Conservation (phyloP, 1,140 invertebrate species). For the Magallana ariakensis region DNA sequence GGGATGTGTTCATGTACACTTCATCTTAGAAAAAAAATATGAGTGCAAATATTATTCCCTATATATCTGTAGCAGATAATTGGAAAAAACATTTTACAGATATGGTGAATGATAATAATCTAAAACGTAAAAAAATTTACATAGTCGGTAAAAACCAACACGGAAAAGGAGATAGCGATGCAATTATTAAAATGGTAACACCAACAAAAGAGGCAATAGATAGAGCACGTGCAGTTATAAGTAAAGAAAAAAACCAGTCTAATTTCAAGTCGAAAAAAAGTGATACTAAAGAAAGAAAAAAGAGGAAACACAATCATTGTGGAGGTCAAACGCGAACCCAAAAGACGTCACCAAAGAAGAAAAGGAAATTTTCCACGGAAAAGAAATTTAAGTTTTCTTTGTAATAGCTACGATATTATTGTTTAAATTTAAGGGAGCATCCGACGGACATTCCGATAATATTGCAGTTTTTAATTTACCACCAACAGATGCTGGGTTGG, state of each 20-base stretch:
- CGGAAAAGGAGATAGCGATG: not conserved
- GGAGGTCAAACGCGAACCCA: not conserved
- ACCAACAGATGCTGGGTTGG: not conserved
- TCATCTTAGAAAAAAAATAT: not conserved
- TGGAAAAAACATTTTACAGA: slow-evolving; percentile 30
- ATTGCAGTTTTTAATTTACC: not conserved
- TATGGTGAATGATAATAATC: not conserved
- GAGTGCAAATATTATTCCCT: slow-evolving; percentile 1
- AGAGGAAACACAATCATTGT: not conserved
- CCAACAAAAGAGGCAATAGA: not conserved
- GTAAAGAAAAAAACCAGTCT: not conserved
- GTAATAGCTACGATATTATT: not conserved
- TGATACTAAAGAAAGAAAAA: not conserved
- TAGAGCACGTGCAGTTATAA: not conserved
- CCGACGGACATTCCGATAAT: not conserved
- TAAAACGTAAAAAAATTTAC: not conserved
- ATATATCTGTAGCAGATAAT: not conserved
- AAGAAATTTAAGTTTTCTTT: not conserved
- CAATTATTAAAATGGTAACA: not conserved
- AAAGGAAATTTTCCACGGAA: not conserved
- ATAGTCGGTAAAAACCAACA: not conserved
- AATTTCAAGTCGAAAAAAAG: not conserved
- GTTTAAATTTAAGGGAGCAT: not conserved
- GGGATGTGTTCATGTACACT: not conserved
- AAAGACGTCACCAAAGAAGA: not conserved